A percentile compares a stretch with the other conserved stretches of the same genome.
These are phyloP conservation scores for Lydus trimaculatus DNA, from an alignment of 2,888 invertebrate genomes.

Conservation along the genomic window DNA sequence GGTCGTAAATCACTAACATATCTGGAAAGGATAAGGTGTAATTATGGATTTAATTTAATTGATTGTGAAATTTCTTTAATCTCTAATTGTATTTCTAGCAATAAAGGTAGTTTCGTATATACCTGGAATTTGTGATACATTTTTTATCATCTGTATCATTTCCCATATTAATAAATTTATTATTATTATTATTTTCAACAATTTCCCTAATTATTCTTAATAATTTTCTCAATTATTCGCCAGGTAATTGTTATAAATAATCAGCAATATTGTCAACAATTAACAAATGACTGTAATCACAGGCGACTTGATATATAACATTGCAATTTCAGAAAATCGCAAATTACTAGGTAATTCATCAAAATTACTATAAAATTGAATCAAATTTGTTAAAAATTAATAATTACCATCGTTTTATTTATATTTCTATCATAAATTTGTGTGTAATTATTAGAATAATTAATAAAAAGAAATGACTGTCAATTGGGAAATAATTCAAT, in stretches of 20 bases:
- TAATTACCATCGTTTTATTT: too few species aligned
- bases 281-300: not conserved
- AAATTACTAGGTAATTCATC: too few species aligned
- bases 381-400: too few species aligned
- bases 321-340: too few species aligned
- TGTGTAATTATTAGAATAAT: too few species aligned
- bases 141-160: not conserved
- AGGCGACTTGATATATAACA: not conserved
- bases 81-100: not conserved
- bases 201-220: not conserved
- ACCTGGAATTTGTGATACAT: not conserved
- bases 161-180: not conserved
- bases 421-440: too few species aligned
- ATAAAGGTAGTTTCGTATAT: too few species aligned
- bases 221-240: not conserved
- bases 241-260: too few species aligned
- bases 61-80: not conserved
- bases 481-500: not conserved
- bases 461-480: not conserved
- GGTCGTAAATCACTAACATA: slow-evolving; percentile 13
- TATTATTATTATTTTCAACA: not conserved
- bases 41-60: not conserved
- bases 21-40: not conserved
- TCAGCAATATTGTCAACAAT: not conserved
- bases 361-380: too few species aligned